Conservation (phyloP, 2,797 vertebrate genomes). For the Tokudaia tokunoshimensis region DNA sequence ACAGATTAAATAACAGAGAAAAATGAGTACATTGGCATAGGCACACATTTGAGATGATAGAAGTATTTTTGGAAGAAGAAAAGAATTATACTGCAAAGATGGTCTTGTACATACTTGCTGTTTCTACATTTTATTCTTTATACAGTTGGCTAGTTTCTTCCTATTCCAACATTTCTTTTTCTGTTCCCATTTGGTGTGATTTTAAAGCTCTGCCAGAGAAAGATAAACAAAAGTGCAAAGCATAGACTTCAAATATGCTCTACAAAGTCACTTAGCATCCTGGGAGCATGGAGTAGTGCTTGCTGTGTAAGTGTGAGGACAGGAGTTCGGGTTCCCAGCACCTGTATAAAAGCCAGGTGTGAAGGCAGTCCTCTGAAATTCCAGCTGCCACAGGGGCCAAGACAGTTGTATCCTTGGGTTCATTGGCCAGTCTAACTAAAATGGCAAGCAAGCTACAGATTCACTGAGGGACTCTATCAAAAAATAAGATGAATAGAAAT, state of each 20-base stretch:
- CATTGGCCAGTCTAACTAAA: neutral
- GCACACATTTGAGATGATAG: neutral
- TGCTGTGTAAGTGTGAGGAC: neutral
- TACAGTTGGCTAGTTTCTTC: slow-evolving; percentile 9
- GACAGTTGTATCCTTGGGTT: neutral
- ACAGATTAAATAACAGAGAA: neutral
- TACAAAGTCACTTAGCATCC: slow-evolving; percentile 16
- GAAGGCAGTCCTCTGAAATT: neutral
- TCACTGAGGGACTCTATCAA: neutral
- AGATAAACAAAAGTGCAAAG: neutral
- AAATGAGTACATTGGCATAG: neutral
- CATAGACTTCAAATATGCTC: neutral
- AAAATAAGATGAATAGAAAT: neutral
- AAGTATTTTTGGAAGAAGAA: neutral
- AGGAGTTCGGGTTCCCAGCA: neutral
- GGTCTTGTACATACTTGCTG: neutral
- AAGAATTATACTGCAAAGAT: neutral
- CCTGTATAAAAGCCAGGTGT: neutral
- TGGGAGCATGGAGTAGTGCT: neutral
- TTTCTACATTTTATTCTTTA: slow-evolving; percentile 25
- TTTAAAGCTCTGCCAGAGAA: slow-evolving; percentile 16
- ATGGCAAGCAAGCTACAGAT: neutral
- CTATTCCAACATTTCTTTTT: neutral
- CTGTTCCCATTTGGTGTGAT: neutral
- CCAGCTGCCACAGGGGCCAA: too few species aligned